Conservation (phyloP, 2,888 invertebrate genomes). For the Drosophila villosipedis region DNA sequence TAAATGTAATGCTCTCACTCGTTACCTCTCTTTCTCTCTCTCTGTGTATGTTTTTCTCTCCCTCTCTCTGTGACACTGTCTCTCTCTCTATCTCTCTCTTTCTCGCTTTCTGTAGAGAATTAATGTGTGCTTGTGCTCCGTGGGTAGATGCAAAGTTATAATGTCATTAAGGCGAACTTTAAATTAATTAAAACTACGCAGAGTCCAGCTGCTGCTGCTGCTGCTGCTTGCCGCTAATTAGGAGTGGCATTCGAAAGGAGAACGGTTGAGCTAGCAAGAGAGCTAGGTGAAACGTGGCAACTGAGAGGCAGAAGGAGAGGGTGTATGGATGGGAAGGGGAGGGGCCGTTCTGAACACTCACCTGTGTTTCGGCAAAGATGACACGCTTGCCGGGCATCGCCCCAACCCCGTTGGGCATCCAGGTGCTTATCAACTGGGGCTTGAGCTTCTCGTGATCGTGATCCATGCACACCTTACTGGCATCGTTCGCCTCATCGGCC, state of each 20-base stretch:
- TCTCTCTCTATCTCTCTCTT: background rate
- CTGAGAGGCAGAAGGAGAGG: background rate
- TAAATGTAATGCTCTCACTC: slow-evolving; percentile 62
- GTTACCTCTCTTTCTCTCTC: background rate
- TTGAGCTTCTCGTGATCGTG: slow-evolving; percentile 94
- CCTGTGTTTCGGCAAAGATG: slow-evolving; percentile 96
- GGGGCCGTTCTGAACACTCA: slow-evolving; percentile 78
- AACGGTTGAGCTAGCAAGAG: slow-evolving; percentile 5
- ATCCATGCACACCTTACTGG: slow-evolving; percentile 90
- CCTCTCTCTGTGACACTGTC: background rate
- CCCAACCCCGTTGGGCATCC: slow-evolving; percentile 95
- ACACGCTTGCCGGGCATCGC: slow-evolving; percentile 92
- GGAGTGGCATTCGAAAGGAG: slow-evolving; percentile 61
- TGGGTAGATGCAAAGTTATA: slow-evolving; percentile 74
- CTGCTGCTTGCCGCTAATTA: slow-evolving; percentile 64
- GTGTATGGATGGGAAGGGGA: no score
- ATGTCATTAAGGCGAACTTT: slow-evolving; percentile 83
- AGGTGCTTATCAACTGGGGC: slow-evolving; percentile 95
- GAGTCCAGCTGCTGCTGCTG: slow-evolving; percentile 76
- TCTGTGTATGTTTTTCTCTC: background rate
- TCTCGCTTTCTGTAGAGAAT: slow-evolving; percentile 29
- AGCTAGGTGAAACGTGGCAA: background rate
- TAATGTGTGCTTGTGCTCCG: slow-evolving; percentile 50
- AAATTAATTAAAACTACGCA: slow-evolving; percentile 83
- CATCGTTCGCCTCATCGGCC: slow-evolving; percentile 85